Evolutionary conservation across 2,113 vertebrate genomes (phyloP).

Genomic region (Tapirus terrestris): DNA sequence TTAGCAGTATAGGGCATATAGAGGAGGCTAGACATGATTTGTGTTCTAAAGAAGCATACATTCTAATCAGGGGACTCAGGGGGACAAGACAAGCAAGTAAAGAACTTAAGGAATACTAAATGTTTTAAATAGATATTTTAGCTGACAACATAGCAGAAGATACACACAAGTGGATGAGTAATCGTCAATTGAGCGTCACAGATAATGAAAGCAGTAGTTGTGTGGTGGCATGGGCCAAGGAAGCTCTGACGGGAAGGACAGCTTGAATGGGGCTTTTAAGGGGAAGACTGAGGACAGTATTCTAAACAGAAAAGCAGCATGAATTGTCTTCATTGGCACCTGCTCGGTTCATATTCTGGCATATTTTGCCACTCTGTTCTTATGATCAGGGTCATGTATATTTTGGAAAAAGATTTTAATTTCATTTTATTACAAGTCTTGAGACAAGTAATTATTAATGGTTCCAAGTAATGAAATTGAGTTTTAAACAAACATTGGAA

Average conservation of each 20-base stretch:
- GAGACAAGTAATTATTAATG: neutral
- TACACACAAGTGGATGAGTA: neutral
- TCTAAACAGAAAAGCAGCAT: neutral
- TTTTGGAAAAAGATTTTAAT: slow-evolving; percentile 12
- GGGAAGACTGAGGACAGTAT: neutral
- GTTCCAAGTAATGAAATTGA: neutral
- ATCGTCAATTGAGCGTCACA: neutral
- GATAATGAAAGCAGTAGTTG: neutral
- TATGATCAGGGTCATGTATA: neutral
- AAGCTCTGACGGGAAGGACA: neutral
- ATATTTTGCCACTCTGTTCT: neutral
- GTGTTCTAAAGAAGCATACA: neutral
- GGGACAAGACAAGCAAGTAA: neutral
- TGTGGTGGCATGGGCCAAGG: neutral
- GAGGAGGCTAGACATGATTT: neutral
- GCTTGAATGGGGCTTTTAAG: neutral
- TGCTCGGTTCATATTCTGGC: neutral
- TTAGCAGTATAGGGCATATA: neutral
- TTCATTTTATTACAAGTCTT: neutral
- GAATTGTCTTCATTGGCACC: neutral
- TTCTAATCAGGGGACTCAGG: neutral
- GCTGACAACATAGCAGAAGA: neutral
- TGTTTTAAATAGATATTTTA: neutral
- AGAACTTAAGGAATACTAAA: neutral
- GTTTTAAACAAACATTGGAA: neutral